Evolutionary conservation across 2,888 invertebrate genomes (phyloP).

Genomic region (Ferdinandea cuprea): DNA sequence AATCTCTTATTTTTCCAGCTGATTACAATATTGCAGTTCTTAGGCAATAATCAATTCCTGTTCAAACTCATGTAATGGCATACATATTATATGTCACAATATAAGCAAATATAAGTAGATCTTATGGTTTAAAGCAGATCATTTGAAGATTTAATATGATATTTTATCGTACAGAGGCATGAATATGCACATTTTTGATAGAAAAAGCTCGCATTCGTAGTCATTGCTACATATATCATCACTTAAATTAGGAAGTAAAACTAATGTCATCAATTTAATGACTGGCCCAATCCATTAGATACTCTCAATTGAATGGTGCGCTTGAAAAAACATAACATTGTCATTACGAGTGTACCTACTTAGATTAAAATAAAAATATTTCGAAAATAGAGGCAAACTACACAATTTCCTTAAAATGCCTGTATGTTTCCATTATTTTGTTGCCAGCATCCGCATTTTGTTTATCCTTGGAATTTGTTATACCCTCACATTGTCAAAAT

Average conservation of each 20-base stretch:
- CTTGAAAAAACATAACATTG: not conserved
- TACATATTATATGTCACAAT: too few relatives aligned
- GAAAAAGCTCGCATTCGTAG: too few relatives aligned
- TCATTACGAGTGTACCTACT: not conserved
- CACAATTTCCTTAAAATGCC: slow-evolving; percentile 21
- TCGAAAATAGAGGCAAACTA: slow-evolving; percentile 3
- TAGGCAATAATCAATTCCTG: too few relatives aligned
- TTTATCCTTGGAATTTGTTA: slow-evolving; percentile 10
- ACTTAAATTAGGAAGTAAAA: not conserved
- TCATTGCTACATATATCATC: too few relatives aligned
- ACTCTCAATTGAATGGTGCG: not conserved
- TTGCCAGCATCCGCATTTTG: slow-evolving; percentile 16
- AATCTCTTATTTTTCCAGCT: too few relatives aligned
- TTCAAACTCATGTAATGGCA: too few relatives aligned
- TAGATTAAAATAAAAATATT: not conserved
- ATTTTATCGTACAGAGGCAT: too few relatives aligned
- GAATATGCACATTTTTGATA: too few relatives aligned
- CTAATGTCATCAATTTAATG: not conserved
- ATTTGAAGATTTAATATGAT: too few relatives aligned
- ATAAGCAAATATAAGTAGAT: too few relatives aligned
- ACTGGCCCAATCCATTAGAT: not conserved
- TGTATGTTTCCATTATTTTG: slow-evolving; percentile 24
- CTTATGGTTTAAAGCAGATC: too few relatives aligned
- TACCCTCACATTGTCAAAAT: slow-evolving; percentile 8
- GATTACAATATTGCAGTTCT: too few relatives aligned